phyloP scores from a whole-genome alignment of 2,888 invertebrate genomes.

The Ctenicera cuprea region DNA sequence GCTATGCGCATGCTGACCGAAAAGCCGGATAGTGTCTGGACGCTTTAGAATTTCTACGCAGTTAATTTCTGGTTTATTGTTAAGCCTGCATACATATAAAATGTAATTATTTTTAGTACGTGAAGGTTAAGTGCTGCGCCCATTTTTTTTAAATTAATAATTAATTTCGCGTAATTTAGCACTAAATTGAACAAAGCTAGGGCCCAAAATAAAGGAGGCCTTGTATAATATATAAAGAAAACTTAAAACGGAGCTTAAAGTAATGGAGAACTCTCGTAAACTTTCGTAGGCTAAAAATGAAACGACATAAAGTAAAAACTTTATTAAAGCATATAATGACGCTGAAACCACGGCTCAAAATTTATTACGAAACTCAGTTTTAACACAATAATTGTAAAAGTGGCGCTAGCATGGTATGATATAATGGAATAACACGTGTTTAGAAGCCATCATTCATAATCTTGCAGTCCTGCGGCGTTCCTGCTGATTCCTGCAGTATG shows the following conservation, averaged over 20 bases:
- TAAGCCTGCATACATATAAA: too few relatives aligned
- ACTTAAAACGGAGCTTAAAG: constrained; percentile 17
- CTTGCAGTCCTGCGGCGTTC: constrained; percentile 36
- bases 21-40: too few relatives aligned
- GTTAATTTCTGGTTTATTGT: too few relatives aligned
- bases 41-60: too few relatives aligned
- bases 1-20: too few relatives aligned
- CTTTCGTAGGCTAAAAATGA: constrained; percentile 41
- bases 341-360: constrained; percentile 27
- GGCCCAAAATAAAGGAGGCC: constrained; percentile 9
- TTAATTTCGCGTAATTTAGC: constrained; percentile 20
- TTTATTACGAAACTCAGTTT: constrained; percentile 38
- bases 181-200: constrained; percentile 18
- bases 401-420: constrained; percentile 9
- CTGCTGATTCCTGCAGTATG: constrained; percentile 38
- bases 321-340: constrained; percentile 46
- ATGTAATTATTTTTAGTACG: too few relatives aligned
- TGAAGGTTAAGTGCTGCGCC: too few relatives aligned
- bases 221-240: constrained; percentile 34
- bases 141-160: constrained; percentile 31
- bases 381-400: constrained; percentile 39
- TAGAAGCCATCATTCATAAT: constrained; percentile 36
- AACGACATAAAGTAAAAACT: constrained; percentile 44
- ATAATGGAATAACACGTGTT: constrained; percentile 42
- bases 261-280: constrained; percentile 34